These are phyloP conservation scores for Sprattus sprattus DNA, from an alignment of 2,113 vertebrate genomes.

Conservation along the genomic window DNA sequence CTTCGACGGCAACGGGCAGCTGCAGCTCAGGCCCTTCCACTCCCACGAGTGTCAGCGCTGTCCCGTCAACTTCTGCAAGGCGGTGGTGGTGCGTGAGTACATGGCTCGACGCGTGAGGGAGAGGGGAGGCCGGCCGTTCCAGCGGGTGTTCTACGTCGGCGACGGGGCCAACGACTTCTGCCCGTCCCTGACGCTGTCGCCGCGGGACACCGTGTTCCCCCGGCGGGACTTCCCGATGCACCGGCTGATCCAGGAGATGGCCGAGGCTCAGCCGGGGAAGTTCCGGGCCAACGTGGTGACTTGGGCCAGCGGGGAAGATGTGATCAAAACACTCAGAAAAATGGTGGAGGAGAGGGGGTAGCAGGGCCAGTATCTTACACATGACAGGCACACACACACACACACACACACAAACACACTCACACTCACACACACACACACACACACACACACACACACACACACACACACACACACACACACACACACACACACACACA, in stretches of 20 bases:
- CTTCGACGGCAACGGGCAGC: constrained; percentile 79
- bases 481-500: too few relatives aligned
- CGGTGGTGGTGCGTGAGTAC: constrained; percentile 83
- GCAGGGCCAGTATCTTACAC: neutral
- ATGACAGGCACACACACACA: neutral
- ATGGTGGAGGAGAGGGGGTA: constrained; percentile 66
- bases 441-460: neutral
- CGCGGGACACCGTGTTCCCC: constrained; percentile 83
- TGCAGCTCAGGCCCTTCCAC: constrained; percentile 88
- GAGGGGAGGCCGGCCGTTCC: constrained; percentile 75
- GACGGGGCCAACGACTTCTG: constrained; percentile 98
- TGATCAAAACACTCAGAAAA: constrained; percentile 81
- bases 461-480: neutral
- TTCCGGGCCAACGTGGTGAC: constrained; percentile 85
- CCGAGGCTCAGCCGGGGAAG: constrained; percentile 76
- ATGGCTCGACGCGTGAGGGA: constrained; percentile 79
- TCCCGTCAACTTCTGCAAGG: constrained; percentile 95
- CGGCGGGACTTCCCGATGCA: constrained; percentile 91
- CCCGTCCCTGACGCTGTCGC: constrained; percentile 74
- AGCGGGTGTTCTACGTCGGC: constrained; percentile 87
- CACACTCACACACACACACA: constrained; percentile 23
- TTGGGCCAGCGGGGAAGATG: constrained; percentile 82
- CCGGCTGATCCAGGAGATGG: constrained; percentile 80
- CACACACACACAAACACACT: constrained; percentile 13
- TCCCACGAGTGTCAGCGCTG: constrained; percentile 85